Base-by-base conservation (phyloP, 2,113 vertebrate genomes). In the Mormyrus iriodes region DNA sequence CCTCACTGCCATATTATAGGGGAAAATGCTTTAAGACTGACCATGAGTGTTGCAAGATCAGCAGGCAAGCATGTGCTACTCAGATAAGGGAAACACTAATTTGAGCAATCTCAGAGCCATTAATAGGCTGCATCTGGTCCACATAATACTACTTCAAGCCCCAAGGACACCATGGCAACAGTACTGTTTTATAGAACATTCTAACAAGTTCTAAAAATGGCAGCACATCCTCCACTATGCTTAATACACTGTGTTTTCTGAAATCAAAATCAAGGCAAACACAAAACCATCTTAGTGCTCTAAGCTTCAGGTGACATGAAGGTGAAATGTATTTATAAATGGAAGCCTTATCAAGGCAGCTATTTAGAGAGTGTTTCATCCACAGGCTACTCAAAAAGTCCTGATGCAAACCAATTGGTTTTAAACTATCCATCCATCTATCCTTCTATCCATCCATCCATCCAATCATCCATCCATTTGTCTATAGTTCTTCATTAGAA, bases 391-490 rank as follows among this genome's bases (percentile, higher is more conserved):
- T 86, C 88, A 93, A 93, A 92, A 91, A 89, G 90, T 92, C 92
- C 89, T 76, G 91, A 92, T 91, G 61, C 92, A 93, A 93, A 95
- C 92, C 94, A 93, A 91, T 92, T 92, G 92, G 93, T 94, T 95
- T 94, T 58, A 87, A 95, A 92, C 92, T 90, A 86, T 91, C 90
- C 31, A 19, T 27, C 42, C 10, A 2, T 69, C 7, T 4, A 53
- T 58, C 55, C 12, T 1, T 17, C 0, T 4, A 21, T 53, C n/a
- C n/a, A 85, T 90, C 89, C 27, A 17, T 35, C 17, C 15, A 4
- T 76, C 4, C 19, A 61, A 17, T 39, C 21, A 24, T 55, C 2
- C 21, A 24, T 55, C 2, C 2, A 42, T 69, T 15, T 76, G 69
- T 15, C 10, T 73, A 17, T 19, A 17, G 2, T 79, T 79, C 73